Evolutionary conservation across 2,797 vertebrate genomes (phyloP).

Genomic region (Rhabdomys pumilio): DNA sequence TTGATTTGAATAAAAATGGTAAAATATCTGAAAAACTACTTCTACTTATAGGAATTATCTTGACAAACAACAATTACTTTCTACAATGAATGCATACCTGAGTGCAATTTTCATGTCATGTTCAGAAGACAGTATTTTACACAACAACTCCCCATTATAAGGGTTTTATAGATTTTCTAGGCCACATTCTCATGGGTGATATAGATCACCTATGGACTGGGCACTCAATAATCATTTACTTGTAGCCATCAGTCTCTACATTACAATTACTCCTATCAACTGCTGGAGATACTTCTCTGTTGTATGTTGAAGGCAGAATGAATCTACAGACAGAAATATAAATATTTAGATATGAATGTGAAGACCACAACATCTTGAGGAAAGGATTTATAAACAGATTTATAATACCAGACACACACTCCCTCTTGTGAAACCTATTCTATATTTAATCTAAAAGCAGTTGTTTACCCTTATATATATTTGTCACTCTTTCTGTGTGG

Average conservation of each 20-base stretch:
- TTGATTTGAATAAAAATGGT: background rate
- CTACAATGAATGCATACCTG: background rate
- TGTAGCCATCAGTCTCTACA: background rate
- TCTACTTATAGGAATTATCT: background rate
- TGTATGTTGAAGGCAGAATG: background rate
- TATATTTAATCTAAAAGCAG: background rate
- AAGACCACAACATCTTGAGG: background rate
- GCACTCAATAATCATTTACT: too few relatives aligned
- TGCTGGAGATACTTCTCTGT: background rate
- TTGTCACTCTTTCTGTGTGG: background rate
- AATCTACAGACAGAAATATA: background rate
- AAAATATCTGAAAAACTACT: background rate
- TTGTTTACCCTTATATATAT: background rate
- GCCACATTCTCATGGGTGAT: background rate
- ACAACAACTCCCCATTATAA: background rate
- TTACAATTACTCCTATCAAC: background rate
- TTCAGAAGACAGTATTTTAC: background rate
- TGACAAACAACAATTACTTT: conserved; percentile 18
- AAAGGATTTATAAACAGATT: background rate
- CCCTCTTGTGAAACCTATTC: background rate
- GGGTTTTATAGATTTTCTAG: background rate
- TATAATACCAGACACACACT: too few relatives aligned
- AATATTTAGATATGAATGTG: background rate
- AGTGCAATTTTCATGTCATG: background rate
- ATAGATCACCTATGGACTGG: background rate